Percentiles rank a stretch among this genome's conserved stretches.
Evolutionary conservation across 2,113 vertebrate genomes (phyloP).

Genomic region (Daphoenositta chrysoptera): DNA sequence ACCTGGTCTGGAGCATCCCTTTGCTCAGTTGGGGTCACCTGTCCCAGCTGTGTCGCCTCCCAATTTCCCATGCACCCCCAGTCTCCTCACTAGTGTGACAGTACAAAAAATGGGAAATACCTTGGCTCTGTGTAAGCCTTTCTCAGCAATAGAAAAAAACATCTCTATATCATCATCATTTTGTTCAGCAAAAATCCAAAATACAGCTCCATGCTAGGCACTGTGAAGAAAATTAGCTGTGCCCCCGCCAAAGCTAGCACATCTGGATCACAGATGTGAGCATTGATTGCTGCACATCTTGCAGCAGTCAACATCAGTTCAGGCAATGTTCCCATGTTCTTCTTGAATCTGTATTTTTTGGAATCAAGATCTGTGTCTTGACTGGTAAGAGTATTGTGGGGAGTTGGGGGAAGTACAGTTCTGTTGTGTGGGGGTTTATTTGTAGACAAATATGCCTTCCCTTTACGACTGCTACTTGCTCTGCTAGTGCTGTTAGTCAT

Average conservation of each 20-base stretch:
- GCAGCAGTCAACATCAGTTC: background rate
- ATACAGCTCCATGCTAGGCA: background rate
- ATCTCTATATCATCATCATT: background rate
- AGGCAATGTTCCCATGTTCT: background rate
- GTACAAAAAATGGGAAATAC: background rate
- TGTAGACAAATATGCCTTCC: background rate
- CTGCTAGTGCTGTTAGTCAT: background rate
- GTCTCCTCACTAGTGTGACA: background rate
- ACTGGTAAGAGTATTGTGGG: background rate
- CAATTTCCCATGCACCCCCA: accelerated
- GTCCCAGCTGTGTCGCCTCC: background rate
- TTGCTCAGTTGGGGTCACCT: background rate
- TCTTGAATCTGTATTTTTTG: background rate
- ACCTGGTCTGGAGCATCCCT: background rate
- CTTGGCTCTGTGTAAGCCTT: background rate
- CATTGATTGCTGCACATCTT: background rate
- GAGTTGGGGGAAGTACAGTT: accelerated
- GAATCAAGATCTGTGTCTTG: background rate
- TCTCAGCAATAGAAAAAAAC: background rate
- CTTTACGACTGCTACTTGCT: background rate
- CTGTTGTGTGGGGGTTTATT: background rate
- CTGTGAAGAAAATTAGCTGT: background rate
- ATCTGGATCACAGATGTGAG: background rate
- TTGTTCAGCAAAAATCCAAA: background rate
- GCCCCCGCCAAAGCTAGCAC: background rate